phyloP scores from a whole-genome alignment of 37 sponge, comb jelly and placozoan species.

The Beroe ovata region DNA sequence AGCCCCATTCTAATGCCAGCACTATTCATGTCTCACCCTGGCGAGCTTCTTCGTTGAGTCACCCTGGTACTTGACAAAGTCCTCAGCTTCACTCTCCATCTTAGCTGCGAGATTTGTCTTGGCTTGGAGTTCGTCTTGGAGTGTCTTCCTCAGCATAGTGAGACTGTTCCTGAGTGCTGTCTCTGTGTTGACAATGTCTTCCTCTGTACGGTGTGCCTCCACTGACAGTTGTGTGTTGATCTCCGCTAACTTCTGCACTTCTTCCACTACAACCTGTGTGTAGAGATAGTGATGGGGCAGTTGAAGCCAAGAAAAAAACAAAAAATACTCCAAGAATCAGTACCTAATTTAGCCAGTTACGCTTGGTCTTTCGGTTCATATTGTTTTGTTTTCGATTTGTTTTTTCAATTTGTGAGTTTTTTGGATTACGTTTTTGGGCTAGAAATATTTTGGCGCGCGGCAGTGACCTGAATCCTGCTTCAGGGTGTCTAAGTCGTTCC shows the following conservation, averaged over 20 bases:
- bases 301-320: no score
- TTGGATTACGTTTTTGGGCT: no score
- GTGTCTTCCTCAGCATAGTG: constrained; percentile 51
- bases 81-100: constrained; percentile 59
- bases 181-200: constrained; percentile 61
- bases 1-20: no score
- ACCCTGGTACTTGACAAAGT: constrained; percentile 54
- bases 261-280: constrained; percentile 51
- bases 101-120: constrained; percentile 14
- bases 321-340: no score
- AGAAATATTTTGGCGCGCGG: no score
- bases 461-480: no score
- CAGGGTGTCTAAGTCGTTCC: no score
- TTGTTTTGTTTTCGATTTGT: no score
- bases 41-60: constrained; percentile 36
- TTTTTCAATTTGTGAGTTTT: no score
- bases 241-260: constrained; percentile 62
- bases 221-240: constrained; percentile 6
- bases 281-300: not conserved
- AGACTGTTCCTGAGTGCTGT: constrained; percentile 57
- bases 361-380: no score
- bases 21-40: constrained; percentile 10
- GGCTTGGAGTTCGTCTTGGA: constrained; percentile 54
- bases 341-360: no score
- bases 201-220: constrained; percentile 61